Evolutionary conservation across 2,113 vertebrate genomes (phyloP), one percentile per base, ranked within the genome.

Genomic region (Pachyramphus minor): DNA sequence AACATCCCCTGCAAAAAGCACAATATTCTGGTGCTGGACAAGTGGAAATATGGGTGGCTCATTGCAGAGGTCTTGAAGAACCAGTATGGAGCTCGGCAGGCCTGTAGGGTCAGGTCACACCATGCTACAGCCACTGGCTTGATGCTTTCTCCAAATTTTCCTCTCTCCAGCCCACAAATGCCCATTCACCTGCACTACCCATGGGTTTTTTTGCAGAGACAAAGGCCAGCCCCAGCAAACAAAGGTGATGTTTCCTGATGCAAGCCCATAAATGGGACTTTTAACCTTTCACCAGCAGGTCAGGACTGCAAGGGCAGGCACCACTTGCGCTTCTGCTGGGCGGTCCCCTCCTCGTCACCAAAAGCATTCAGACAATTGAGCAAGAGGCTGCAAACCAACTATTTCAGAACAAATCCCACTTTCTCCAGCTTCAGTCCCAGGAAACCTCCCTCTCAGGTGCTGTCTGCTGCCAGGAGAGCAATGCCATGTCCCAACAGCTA

Each of bases 81-180:
- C 37, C 37, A 79, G 15, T 0, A 0, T 3, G 15, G 39, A 41
- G 39, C 63, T 89, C 11, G 3, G 87, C n/a, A 53, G 66, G 21
- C 42, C 39, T 0, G 3, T 11, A 37, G 35, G 72, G n/a, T 66
- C 66, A 72, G 39, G 37, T 56, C 5, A 4, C 23, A 31, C 2
- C 0, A 2, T 2, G 17, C 45, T 56, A 3, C 0, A 5, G 45
- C 41, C 85, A 31, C 56, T 5, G 2, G 17, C n/a, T 68, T 4
- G 1, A 33, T 27, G 28, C 2, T 71, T 5, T 44, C 55, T 49
- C 25, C 11, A 31, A 12, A n/a, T 64, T 63, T 80, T 58, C 77
- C 62, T 62, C 58, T 62, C 58, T 84, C 63, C 74, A 63, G 58
- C 37, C n/a, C 13, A 8, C 30, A 53, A 52, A 52, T n/a, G 28